These are phyloP conservation scores for Torymus texanus DNA, from an alignment of 2,888 invertebrate genomes.

Conservation along the genomic window DNA sequence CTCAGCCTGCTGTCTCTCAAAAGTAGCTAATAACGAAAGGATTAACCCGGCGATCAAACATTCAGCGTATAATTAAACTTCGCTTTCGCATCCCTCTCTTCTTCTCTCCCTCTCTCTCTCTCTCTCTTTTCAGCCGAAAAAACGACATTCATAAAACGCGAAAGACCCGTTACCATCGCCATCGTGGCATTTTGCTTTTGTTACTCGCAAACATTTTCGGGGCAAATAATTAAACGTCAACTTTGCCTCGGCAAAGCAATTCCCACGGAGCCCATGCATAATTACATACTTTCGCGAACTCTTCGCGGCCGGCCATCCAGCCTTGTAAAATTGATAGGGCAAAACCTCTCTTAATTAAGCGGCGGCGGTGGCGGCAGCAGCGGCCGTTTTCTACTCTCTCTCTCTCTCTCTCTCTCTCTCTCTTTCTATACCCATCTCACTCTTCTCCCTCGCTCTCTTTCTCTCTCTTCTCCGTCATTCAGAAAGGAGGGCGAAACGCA, in stretches of 20 bases:
- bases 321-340: constrained; percentile 42
- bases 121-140: too few species aligned
- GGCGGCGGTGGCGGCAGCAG: too few species aligned
- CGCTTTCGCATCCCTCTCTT: neutral
- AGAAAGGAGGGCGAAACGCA: constrained; percentile 16
- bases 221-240: constrained; percentile 45
- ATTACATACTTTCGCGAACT: constrained; percentile 45
- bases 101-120: too few species aligned
- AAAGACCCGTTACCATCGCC: neutral
- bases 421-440: too few species aligned
- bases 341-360: constrained; percentile 48
- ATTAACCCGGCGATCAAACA: constrained; percentile 32
- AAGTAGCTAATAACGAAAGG: constrained; percentile 17
- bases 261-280: constrained; percentile 33
- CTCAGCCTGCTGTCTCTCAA: neutral
- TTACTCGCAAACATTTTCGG: constrained; percentile 27
- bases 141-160: too few species aligned
- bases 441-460: neutral
- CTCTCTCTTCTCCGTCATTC: constrained; percentile 4
- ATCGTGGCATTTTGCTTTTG: neutral
- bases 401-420: too few species aligned
- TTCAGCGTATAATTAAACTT: constrained; percentile 30
- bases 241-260: constrained; percentile 12
- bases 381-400: too few species aligned
- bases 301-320: constrained; percentile 8